A percentile compares a stretch with the other conserved stretches of the same genome.
Evolutionary conservation across 2,888 invertebrate species (phyloP).

Genomic region (Pollenia angustigena): DNA sequence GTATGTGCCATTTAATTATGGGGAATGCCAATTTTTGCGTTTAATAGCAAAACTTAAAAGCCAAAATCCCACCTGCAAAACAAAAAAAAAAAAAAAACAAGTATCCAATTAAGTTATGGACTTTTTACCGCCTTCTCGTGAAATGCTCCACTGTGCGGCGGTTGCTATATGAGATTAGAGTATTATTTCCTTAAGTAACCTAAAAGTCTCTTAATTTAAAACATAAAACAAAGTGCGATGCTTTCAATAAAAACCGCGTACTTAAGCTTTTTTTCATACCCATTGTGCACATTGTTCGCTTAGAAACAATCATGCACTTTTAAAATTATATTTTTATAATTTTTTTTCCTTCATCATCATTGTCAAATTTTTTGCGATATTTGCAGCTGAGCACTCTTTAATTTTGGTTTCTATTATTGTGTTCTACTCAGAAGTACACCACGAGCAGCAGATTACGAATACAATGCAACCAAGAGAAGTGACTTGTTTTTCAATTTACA

Average conservation of each 20-base stretch:
- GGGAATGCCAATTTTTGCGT: too few relatives aligned
- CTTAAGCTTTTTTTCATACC: neutral
- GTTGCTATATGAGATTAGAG: too few relatives aligned
- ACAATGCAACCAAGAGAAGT: conserved; percentile 1
- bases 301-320: conserved; percentile 40
- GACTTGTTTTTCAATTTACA: conserved; percentile 48
- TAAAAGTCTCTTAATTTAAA: too few relatives aligned
- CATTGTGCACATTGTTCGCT: conserved; percentile 13
- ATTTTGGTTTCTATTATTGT: conserved; percentile 76
- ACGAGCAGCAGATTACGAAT: neutral
- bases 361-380: conserved; percentile 64
- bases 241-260: neutral
- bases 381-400: conserved; percentile 74
- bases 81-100: too few relatives aligned
- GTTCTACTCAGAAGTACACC: neutral
- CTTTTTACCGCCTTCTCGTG: too few relatives aligned
- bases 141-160: too few relatives aligned
- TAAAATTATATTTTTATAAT: conserved; percentile 17
- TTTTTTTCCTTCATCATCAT: conserved; percentile 15
- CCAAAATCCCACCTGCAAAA: too few relatives aligned
- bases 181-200: too few relatives aligned
- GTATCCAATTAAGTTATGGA: too few relatives aligned
- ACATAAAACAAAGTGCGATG: too few relatives aligned
- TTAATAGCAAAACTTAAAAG: too few relatives aligned
- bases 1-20: too few relatives aligned